Evolutionary conservation across 2,113 vertebrate genomes (phyloP).

Genomic region (Nasalis larvatus): DNA sequence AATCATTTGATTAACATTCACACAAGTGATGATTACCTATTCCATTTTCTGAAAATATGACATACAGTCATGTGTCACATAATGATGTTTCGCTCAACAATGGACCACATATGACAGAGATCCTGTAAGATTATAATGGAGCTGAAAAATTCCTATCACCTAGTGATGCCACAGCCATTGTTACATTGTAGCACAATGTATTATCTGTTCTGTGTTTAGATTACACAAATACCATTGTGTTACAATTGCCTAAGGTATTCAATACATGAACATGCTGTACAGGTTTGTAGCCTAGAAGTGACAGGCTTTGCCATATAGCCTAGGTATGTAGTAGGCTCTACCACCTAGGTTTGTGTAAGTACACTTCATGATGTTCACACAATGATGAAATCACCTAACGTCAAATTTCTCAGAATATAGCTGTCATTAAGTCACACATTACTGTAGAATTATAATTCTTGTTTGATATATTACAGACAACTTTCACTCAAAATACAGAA

Average conservation of each 20-base stretch:
- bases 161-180: background rate
- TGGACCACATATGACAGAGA: background rate
- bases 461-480: background rate
- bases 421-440: background rate
- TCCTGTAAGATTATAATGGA: background rate
- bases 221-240: background rate
- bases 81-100: background rate
- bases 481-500: slow-evolving; percentile 30
- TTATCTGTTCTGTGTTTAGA: background rate
- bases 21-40: background rate
- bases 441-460: background rate
- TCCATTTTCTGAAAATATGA: background rate
- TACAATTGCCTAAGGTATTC: background rate
- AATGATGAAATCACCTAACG: background rate
- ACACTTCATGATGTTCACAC: background rate
- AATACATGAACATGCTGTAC: background rate
- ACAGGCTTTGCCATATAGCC: background rate
- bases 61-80: background rate
- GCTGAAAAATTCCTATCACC: background rate
- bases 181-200: background rate
- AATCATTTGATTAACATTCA: background rate
- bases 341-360: background rate
- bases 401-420: background rate
- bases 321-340: background rate
- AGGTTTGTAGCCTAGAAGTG: background rate